Base-by-base conservation (phyloP, 1,140 invertebrate genomes). In the Apolygus lucorum region DNA sequence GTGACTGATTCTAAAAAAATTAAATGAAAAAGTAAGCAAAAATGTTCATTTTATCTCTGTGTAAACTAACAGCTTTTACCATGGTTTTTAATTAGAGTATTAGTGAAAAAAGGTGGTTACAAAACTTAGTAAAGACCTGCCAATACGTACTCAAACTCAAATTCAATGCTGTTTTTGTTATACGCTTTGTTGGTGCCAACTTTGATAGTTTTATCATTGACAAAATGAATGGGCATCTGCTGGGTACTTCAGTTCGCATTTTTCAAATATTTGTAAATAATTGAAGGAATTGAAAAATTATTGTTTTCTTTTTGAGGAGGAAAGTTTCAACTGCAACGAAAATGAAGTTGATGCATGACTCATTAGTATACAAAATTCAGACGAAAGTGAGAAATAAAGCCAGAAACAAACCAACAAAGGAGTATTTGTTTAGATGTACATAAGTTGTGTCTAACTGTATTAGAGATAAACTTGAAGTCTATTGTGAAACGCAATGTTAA, bases 41-140 rank as follows among this genome's bases (percentile, higher is more conserved):
- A 8, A 59, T 17, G 8, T 13, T 59, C 54, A 59, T 59, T 70
- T 70, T 70, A 70, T 70, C 69, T 70, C 69, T 70, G 69, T 70
- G 69, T 70, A 59, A 59, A 70, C 69, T 70, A 70, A 70, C 65
- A 65, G 69, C 69, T 70, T 70, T 64, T 70, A 70, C 69, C 69
- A 70, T 67, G 49, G n/a, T 52, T 65, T 70, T 70, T 69, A 63
- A 70, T 70, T 70, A 70, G 69, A 63, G 21, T 67, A 52, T 70
- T 70, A 67, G 65, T 11, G 54, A 59, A 59, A 59, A 42, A 59
- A 24, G 22, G 11, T 59, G 54, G 54, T 59, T 14, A 59, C 54
- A 67, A 52, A 70, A 29, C 24, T 34, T 66, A 67, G 52, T 42
- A 67, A 29, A 26, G 69, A 29, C 69, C 69, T n/a, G n/a, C n/a